phyloP scores from a whole-genome alignment of 2,888 invertebrate genomes.

The Heliothis peltigera region DNA sequence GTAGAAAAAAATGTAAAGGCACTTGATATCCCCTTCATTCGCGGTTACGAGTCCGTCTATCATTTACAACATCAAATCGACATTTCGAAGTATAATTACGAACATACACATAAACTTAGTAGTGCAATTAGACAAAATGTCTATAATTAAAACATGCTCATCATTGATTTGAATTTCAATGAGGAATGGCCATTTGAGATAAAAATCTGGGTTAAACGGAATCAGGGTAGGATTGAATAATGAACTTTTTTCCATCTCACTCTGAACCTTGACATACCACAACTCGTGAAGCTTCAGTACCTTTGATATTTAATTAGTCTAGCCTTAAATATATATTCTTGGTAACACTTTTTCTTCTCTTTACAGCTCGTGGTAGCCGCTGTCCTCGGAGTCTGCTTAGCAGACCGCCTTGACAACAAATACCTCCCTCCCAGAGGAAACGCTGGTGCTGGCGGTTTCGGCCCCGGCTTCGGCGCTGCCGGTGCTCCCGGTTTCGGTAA shows the following conservation, averaged over 20 bases:
- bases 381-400: conserved; percentile 83
- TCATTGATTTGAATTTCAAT: conserved; percentile 64
- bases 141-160: conserved; percentile 60
- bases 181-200: conserved; percentile 33
- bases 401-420: conserved; percentile 86
- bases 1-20: conserved; percentile 28
- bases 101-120: conserved; percentile 37
- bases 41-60: conserved; percentile 30
- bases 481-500: conserved; percentile 56
- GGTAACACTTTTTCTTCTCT: conserved; percentile 18
- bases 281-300: background rate
- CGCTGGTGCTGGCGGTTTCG: conserved; percentile 82
- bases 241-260: conserved; percentile 12
- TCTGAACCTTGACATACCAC: conserved; percentile 23
- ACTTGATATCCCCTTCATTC: conserved; percentile 27
- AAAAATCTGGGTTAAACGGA: conserved; percentile 44
- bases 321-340: background rate
- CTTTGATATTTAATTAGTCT: background rate
- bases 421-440: conserved; percentile 87
- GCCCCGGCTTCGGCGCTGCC: conserved; percentile 70
- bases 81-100: conserved; percentile 59
- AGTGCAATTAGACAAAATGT: conserved; percentile 54
- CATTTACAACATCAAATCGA: conserved; percentile 48
- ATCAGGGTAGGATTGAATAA: conserved; percentile 48
- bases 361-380: conserved; percentile 84